Base-by-base conservation (phyloP, 2,113 vertebrate genomes). In the Glaucidium brasilianum region DNA sequence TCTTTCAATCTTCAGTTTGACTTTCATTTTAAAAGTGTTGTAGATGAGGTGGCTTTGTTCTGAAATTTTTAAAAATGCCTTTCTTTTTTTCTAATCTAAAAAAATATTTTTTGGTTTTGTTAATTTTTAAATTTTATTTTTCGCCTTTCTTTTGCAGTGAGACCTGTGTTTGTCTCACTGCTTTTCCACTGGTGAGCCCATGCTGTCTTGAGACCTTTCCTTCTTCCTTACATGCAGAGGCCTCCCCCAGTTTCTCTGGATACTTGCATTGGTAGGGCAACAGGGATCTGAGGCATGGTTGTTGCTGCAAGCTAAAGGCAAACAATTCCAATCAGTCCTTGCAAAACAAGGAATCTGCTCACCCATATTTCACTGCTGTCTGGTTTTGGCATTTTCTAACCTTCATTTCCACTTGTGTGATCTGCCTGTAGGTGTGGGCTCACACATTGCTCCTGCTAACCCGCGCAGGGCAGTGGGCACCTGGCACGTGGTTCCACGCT, bases 401-500 rank as follows among this genome's bases (percentile, higher is more conserved):
- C 43, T 87, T 78, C 4, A 1, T 50, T 93, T 87, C 77, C 26
- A n/a, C 18, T 37, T 12, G 52, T 25, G 18, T 72, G 56, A 82
- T 47, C 62, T 81, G 68, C 73, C 73, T 0, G 10, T 26, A 52
- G 35, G 39, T 72, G 62, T 72, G 53, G 63, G 78, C 23, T 88
- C 56, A 16, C 47, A n/a, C 8, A 1, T 82, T 45, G n/a, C 62
- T 81, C 53, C 62, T 27, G 23, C 81, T 59, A 15, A 22, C 58
- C 58, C 0, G 0, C 52, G 56, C 52, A 91, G 71, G 45, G 27
- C 32, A 53, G 6, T 0, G 0, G 18, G 43, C 0, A 0, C 75
- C 27, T 45, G 72, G 52, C 0, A 0, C 1, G 1, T 0, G 0
- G 43, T 41, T 78, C 68, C 52, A 25, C 1, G 2, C 62, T 64